These are phyloP conservation scores for Epinotia brunnichana DNA, from an alignment of 2,888 invertebrate species.

Conservation along the genomic window DNA sequence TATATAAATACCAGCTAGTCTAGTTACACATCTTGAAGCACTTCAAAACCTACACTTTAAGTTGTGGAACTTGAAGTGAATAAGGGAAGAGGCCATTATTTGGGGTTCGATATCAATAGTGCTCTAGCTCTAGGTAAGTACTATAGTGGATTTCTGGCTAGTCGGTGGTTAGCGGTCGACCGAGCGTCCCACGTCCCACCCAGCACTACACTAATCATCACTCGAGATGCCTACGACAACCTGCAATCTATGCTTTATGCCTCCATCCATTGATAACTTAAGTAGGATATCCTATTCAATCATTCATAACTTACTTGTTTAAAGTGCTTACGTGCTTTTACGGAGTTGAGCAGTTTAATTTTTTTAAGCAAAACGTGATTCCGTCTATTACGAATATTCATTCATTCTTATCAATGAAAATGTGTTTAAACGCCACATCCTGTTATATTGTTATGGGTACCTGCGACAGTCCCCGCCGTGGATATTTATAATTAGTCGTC, in stretches of 20 bases:
- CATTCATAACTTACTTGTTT: conserved; percentile 30
- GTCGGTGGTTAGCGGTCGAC: conserved; percentile 8
- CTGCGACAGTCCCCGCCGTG: conserved; percentile 65
- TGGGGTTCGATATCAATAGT: conserved; percentile 11
- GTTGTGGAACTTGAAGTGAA: background rate
- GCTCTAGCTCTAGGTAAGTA: background rate
- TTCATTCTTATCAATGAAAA: conserved; percentile 56
- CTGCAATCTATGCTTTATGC: background rate
- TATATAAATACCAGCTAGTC: too few species aligned
- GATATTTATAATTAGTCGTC: conserved; percentile 73
- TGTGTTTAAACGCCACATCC: conserved; percentile 70
- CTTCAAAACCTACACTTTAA: background rate
- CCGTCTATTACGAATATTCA: conserved; percentile 29
- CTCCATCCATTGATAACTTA: conserved; percentile 1
- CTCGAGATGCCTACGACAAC: background rate
- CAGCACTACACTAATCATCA: conserved; percentile 19
- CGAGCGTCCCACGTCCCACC: too few species aligned
- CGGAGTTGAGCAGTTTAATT: conserved; percentile 16
- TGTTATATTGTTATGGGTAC: conserved; percentile 72
- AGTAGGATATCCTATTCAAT: background rate
- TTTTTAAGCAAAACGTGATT: conserved; percentile 39
- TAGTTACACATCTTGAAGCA: too few species aligned
- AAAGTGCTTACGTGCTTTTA: conserved; percentile 31
- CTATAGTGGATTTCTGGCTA: background rate
- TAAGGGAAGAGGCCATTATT: conserved; percentile 1